A percentile compares a stretch with the other conserved stretches of the same genome.
phyloP scores from a whole-genome alignment of 2,888 invertebrate species.

The Boloria selene region DNA sequence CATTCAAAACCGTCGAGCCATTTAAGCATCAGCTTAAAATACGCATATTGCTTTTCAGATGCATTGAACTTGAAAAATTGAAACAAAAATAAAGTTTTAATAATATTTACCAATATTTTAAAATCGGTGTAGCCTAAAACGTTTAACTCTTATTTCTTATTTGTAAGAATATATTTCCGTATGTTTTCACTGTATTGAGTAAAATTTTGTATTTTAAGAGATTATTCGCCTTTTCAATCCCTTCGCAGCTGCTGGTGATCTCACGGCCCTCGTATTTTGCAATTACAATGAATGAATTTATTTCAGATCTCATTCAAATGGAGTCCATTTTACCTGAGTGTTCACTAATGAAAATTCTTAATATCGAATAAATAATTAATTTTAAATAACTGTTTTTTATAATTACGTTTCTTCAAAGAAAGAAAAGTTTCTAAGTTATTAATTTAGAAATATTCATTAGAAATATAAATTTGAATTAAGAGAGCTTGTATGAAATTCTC shows the following conservation, averaged over 20 bases:
- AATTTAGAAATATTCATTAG: too few species aligned
- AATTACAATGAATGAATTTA: constrained; percentile 32
- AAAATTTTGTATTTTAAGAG: constrained; percentile 36
- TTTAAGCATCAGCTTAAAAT: too few species aligned
- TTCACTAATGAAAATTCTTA: constrained; percentile 13
- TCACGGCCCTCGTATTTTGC: constrained; percentile 37
- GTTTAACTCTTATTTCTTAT: too few species aligned
- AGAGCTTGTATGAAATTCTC: too few species aligned
- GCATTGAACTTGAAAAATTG: too few species aligned
- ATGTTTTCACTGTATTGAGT: constrained; percentile 23
- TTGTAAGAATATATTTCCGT: constrained; percentile 3
- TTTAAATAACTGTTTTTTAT: not conserved
- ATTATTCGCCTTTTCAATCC: constrained; percentile 41
- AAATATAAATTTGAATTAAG: too few species aligned
- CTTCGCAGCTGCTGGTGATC: constrained; percentile 40
- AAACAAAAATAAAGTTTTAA: too few species aligned
- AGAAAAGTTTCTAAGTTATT: not conserved
- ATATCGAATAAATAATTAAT: constrained; percentile 11
- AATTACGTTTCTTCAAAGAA: not conserved
- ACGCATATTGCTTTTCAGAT: too few species aligned
- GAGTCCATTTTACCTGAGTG: constrained; percentile 19
- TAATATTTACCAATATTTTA: too few species aligned
- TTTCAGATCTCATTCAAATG: constrained; percentile 26
- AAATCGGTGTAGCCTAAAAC: too few species aligned
- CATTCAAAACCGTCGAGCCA: too few species aligned